These are phyloP conservation scores for Sturnira hondurensis DNA, from an alignment of 2,113 vertebrate genomes.

Conservation along the genomic window DNA sequence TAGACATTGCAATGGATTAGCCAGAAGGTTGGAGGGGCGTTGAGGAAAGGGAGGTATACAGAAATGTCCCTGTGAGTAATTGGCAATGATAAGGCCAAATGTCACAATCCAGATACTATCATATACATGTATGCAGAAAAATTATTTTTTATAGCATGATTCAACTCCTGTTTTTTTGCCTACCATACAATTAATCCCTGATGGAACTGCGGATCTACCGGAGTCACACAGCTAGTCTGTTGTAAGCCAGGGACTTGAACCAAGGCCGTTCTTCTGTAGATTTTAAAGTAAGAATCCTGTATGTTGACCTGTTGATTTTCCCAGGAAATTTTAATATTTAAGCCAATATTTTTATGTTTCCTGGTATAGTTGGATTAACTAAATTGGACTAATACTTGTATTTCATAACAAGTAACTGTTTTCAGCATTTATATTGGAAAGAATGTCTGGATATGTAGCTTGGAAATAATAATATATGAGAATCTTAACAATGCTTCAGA, in stretches of 20 bases:
- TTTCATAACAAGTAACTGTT: background rate
- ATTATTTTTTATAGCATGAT: background rate
- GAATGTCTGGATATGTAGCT: background rate
- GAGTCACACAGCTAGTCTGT: background rate
- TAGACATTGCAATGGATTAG: background rate
- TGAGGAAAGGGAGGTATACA: background rate
- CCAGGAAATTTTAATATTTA: background rate
- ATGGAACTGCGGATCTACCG: background rate
- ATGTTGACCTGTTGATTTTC: background rate
- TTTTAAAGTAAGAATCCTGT: background rate
- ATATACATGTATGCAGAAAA: background rate
- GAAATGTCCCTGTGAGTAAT: background rate
- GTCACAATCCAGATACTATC: background rate
- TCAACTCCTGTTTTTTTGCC: background rate
- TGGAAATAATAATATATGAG: background rate
- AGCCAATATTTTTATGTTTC: background rate
- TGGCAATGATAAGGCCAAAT: background rate
- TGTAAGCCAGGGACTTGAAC: background rate
- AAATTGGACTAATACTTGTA: background rate
- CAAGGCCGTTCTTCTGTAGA: background rate
- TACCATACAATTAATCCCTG: background rate
- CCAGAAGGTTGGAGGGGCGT: background rate
- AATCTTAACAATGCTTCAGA: background rate
- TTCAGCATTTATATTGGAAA: background rate
- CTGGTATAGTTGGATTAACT: background rate